Evolutionary conservation across 2,888 invertebrate genomes (phyloP).

Genomic region (Eristalis pertinax): DNA sequence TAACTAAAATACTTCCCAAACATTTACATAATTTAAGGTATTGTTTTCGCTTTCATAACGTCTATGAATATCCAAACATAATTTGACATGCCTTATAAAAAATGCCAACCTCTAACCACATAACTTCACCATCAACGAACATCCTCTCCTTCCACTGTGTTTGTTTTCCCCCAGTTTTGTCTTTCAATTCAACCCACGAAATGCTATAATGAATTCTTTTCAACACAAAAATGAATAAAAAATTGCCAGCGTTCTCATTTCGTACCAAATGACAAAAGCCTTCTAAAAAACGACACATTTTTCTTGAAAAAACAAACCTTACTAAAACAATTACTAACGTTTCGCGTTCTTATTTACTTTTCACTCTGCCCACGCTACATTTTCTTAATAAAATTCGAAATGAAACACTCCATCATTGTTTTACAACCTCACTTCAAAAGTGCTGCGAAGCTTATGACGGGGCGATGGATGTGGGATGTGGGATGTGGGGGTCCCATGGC

Average conservation of each 20-base stretch:
- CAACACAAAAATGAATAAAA: neutral
- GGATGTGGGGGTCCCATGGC: neutral
- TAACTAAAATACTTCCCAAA: neutral
- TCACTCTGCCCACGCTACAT: slow-evolving; percentile 25
- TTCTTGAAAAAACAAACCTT: slow-evolving; percentile 2
- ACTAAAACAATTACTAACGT: slow-evolving; percentile 6
- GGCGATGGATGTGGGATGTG: neutral
- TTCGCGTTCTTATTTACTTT: slow-evolving; percentile 29
- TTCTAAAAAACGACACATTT: neutral
- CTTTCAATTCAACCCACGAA: neutral
- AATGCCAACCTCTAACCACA: neutral
- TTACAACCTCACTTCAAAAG: slow-evolving; percentile 22
- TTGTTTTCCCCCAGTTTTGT: neutral
- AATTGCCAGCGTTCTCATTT: neutral
- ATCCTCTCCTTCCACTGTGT: neutral
- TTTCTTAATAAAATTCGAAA: slow-evolving; percentile 40
- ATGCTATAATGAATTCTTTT: neutral
- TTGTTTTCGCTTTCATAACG: neutral
- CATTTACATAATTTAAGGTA: neutral
- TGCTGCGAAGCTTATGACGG: slow-evolving; percentile 6
- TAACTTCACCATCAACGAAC: neutral
- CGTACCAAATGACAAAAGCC: neutral
- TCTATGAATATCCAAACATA: neutral
- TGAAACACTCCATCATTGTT: slow-evolving; percentile 34
- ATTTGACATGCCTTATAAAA: neutral